Evolutionary conservation across 2,797 vertebrate genomes (phyloP), one percentile per base, ranked within the genome.

Genomic region (Phyllotis vaccarum): DNA sequence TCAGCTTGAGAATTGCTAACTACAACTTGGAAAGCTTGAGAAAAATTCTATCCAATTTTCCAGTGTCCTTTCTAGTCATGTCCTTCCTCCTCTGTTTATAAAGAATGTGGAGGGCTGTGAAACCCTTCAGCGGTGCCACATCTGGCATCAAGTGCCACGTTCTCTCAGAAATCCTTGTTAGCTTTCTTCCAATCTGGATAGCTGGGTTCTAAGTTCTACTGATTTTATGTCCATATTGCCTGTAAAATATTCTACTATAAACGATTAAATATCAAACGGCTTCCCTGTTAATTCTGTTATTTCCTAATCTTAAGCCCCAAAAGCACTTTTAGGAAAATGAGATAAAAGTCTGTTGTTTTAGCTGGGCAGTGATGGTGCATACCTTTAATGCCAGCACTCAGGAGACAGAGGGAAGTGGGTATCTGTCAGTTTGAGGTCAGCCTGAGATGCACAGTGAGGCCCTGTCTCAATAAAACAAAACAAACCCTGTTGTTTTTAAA

Each of bases 71-170:
- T 89, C 13, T 24, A 21, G 46, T 14, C n/a, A 17, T n/a, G 43
- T 66, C 60, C 60, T 81, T 86, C 79, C 6, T 19, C 75, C 49
- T 91, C 94, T 92, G 27, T 89, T 90, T 60, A 60, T n/a, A 54
- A 83, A 29, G 46, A 95, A 92, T 52, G 75, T 24, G 37, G 82
- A 91, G 49, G 49, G 72, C 34, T 0, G 0, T 22, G 12, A 58
- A 82, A 62, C 46, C 74, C 66, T 93, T 74, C 70, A 40, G 0
- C 58, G 43, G 64, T 0, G 4, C 40, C 22, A 43, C 74, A 22
- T 54, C 74, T 81, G 76, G 68, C 49, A 16, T 52, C 85, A 16
- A 22, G 31, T 9, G n/a, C 3, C 19, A 29, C 70, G 70, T 87
- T 81, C 40, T 54, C 19, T 31, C 60, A 58, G 62, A 68, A 66